Base-by-base conservation (phyloP, 2,113 vertebrate genomes). In the Clarias gariepinus region DNA sequence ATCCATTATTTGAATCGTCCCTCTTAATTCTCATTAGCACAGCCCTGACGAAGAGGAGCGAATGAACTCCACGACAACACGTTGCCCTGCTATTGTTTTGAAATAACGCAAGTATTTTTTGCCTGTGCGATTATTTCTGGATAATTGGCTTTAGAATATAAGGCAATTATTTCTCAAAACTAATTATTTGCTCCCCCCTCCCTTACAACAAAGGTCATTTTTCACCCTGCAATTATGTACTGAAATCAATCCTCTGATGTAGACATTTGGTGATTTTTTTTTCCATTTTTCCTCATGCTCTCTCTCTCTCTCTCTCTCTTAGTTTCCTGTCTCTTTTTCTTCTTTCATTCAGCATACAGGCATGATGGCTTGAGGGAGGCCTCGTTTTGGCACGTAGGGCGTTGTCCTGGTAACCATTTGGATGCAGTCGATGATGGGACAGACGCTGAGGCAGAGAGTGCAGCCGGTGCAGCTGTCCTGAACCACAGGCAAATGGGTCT, bases 381-480 rank as follows among this genome's bases (percentile, higher is more conserved):
- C 97, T 87, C 96, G 94, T 89, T 88, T 93, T 85, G 96, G 96
- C 88, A 94, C 92, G 74, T 97, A 96, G 89, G 96, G 95, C 47
- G 95, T 96, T 92, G 95, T 95, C 95, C 96, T 95, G 94, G 96
- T 89, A 94, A 97, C 95, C 96, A 96, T 97, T 90, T 77, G 93
- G 96, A 97, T 96, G 95, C 96, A 97, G 94, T 96, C 94, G 88
- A 96, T 94, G 92, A 97, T 92, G 82, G 96, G 96, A 92, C 96
- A 97, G 91, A 97, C 94, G 23, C 96, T 96, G 90, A 96, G 92
- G 82, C 96, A 97, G 88, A 97, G 95, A 63, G 96, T 96, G 90
- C 96, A 97, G 92, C 96, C 96, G 0, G 96, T 97, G 3, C 96
- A 97, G 89, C 90, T 92, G 91, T 96, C 96, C 21, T 92, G 95